These are phyloP conservation scores for Pseudopleuronectes americanus DNA, from an alignment of 2,797 vertebrate species.

Conservation along the genomic window DNA sequence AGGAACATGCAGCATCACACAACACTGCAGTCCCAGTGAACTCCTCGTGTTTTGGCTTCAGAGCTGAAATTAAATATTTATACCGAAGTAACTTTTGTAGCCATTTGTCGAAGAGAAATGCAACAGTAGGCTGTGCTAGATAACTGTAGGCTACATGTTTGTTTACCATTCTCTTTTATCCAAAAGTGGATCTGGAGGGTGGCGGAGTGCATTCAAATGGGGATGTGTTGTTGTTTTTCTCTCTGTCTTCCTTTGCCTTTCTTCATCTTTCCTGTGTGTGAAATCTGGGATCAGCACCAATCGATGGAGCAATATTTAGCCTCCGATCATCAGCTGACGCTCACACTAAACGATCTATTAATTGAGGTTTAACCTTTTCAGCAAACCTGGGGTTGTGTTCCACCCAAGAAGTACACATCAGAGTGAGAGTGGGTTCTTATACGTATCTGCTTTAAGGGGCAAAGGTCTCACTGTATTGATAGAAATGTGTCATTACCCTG, in stretches of 20 bases:
- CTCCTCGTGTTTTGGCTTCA: background rate
- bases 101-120: conserved; percentile 24
- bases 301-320: conserved; percentile 57
- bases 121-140: conserved; percentile 1
- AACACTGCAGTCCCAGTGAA: conserved; percentile 31
- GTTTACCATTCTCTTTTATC: conserved; percentile 4
- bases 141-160: conserved; percentile 5
- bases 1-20: conserved; percentile 24
- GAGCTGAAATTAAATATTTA: conserved; percentile 36
- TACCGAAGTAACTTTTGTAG: conserved; percentile 38
- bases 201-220: conserved; percentile 6
- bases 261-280: conserved; percentile 25
- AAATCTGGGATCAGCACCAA: conserved; percentile 53
- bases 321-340: conserved; percentile 44
- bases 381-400: conserved; percentile 26
- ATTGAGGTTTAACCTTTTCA: conserved; percentile 56
- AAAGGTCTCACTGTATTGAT: conserved; percentile 51
- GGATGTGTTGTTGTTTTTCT: conserved; percentile 13
- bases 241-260: conserved; percentile 1
- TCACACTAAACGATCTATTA: conserved; percentile 37
- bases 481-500: conserved; percentile 34
- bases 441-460: conserved; percentile 12
- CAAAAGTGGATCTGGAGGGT: conserved; percentile 2
- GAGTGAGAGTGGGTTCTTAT: background rate
- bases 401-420: background rate